Conservation (phyloP, 2,888 invertebrate genomes). For the Xestia rhomboidea region DNA sequence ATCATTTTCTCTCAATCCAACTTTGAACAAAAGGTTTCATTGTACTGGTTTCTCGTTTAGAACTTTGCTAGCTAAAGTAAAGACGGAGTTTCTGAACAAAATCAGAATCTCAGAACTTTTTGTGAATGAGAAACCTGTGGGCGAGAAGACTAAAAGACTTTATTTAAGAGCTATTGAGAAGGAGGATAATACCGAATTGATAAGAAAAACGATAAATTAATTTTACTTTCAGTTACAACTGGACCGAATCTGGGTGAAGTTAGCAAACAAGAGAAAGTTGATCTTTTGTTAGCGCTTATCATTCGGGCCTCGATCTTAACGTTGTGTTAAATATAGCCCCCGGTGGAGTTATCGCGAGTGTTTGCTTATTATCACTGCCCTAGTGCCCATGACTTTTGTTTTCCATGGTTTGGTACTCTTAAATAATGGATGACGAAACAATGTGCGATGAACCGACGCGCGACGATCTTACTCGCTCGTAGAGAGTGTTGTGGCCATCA, state of each 20-base stretch:
- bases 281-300: conserved; percentile 63
- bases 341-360: conserved; percentile 46
- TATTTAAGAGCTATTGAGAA: conserved; percentile 11
- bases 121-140: not conserved
- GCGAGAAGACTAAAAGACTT: conserved; percentile 2
- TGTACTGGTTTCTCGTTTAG: conserved; percentile 22
- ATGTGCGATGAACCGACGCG: not conserved
- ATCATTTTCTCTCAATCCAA: conserved; percentile 38
- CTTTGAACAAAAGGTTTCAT: conserved; percentile 41
- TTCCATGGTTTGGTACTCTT: conserved; percentile 24
- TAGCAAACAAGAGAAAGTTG: conserved; percentile 63
- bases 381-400: conserved; percentile 56
- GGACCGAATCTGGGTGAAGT: conserved; percentile 43
- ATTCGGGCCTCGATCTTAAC: conserved; percentile 59
- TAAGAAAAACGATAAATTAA: conserved; percentile 47
- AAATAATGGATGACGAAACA: not conserved
- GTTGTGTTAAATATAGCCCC: conserved; percentile 59
- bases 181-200: conserved; percentile 40
- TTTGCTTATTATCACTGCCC: conserved; percentile 47
- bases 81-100: not conserved
- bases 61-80: conserved; percentile 26
- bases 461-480: no score
- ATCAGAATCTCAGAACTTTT: conserved; percentile 7
- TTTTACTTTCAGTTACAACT: conserved; percentile 51
- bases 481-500: not conserved